These are phyloP conservation scores for Coelogynopora nodosa DNA, from an alignment of 2,888 invertebrate genomes.

Conservation along the genomic window DNA sequence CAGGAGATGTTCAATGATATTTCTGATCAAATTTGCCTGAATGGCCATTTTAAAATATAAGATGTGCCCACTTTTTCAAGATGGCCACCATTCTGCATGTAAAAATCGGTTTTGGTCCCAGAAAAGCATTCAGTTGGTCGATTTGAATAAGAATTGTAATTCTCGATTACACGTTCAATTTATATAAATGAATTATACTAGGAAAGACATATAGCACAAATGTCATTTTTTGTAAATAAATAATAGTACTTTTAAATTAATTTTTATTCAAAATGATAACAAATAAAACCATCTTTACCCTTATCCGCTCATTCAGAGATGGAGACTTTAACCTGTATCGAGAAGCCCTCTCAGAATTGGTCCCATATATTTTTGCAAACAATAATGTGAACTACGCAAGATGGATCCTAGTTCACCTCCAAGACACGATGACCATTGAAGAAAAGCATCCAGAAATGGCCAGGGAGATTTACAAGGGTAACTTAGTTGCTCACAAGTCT, in stretches of 20 bases:
- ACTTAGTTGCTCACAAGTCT: constrained; percentile 50
- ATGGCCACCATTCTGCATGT: background rate
- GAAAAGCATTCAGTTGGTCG: too few relatives aligned
- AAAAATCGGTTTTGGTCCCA: background rate
- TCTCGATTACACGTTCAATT: too few relatives aligned
- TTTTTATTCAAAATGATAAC: too few relatives aligned
- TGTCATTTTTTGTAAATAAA: background rate
- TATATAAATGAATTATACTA: too few relatives aligned
- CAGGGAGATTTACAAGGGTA: constrained; percentile 49
- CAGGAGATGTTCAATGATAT: background rate
- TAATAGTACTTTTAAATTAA: too few relatives aligned
- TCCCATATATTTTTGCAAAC: constrained; percentile 47
- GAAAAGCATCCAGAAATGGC: constrained; percentile 48
- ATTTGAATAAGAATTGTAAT: too few relatives aligned
- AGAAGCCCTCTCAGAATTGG: background rate
- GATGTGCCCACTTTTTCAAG: background rate
- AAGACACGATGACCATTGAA: constrained; percentile 49
- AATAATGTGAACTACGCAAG: constrained; percentile 50
- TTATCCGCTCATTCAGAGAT: background rate
- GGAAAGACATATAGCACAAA: background rate
- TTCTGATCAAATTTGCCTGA: background rate
- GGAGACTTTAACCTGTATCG: background rate
- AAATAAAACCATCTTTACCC: background rate
- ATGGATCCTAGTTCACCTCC: constrained; percentile 50
- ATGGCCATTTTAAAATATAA: background rate